These are phyloP conservation scores for Sarcophaga peregrina DNA, from an alignment of 1,140 invertebrate genomes.

Conservation along the genomic window DNA sequence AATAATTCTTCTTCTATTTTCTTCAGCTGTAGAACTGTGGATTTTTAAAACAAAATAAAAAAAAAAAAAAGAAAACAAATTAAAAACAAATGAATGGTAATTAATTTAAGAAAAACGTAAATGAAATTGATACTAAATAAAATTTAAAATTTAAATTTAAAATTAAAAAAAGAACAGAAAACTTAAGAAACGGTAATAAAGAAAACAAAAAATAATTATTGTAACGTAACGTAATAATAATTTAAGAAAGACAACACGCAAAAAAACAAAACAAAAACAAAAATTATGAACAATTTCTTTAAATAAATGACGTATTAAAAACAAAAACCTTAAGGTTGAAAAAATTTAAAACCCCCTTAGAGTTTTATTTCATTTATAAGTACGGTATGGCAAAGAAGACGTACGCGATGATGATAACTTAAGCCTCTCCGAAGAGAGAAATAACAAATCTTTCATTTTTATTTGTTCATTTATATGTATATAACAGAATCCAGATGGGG, in stretches of 20 bases:
- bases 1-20: slow-evolving; percentile 1
- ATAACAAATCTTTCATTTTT: too few species aligned
- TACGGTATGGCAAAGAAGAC: too few species aligned
- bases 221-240: not conserved
- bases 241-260: not conserved
- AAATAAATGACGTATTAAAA: slow-evolving; percentile 39
- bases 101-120: not conserved
- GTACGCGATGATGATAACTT: too few species aligned
- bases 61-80: not conserved
- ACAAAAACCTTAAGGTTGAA: slow-evolving; percentile 29
- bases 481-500: too few species aligned
- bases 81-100: slow-evolving; percentile 1
- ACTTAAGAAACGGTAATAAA: too few species aligned
- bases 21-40: slow-evolving; percentile 13
- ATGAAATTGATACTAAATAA: slow-evolving; percentile 19
- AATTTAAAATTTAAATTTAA: not conserved
- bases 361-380: too few species aligned
- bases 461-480: too few species aligned
- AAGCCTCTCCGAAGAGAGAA: too few species aligned
- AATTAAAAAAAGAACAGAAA: too few species aligned
- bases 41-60: not conserved
- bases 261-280: slow-evolving; percentile 44
- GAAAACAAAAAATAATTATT: not conserved
- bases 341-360: not conserved
- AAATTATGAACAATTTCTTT: slow-evolving; percentile 32